These are phyloP conservation scores for Xylocopa sonorina DNA, from an alignment of 1,140 invertebrate genomes.

Conservation along the genomic window DNA sequence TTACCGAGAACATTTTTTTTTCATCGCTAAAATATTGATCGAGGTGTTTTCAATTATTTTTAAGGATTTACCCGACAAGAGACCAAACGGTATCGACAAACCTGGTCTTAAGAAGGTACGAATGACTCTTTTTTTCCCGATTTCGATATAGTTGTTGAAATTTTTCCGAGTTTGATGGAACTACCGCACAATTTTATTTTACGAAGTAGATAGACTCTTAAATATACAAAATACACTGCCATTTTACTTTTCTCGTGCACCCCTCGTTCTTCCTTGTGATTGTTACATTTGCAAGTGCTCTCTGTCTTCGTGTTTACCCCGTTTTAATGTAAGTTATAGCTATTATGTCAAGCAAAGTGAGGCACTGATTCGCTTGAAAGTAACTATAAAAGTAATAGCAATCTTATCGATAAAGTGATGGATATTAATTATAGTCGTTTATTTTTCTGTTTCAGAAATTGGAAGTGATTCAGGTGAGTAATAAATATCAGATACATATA, in stretches of 20 bases:
- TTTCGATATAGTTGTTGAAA: not conserved
- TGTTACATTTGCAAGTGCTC: not conserved
- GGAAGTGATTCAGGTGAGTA: conserved; percentile 71
- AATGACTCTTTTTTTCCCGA: conserved; percentile 40
- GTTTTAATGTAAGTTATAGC: not conserved
- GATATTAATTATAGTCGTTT: not conserved
- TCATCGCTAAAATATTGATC: not conserved
- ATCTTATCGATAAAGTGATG: not conserved
- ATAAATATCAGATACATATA: conserved; percentile 7
- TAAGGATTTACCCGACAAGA: conserved; percentile 76
- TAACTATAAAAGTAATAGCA: not conserved
- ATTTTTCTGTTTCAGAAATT: conserved; percentile 69
- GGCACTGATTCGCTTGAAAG: not conserved
- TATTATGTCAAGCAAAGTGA: not conserved
- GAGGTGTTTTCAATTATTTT: conserved; percentile 73
- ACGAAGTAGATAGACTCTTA: not conserved
- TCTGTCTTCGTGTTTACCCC: not conserved
- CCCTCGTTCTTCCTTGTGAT: not conserved
- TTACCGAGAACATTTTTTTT: conserved; percentile 16
- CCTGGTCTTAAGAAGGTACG: conserved; percentile 76
- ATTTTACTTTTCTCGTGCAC: not conserved
- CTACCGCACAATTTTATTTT: too few species aligned
- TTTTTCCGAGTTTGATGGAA: not conserved
- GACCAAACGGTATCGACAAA: conserved; percentile 79
- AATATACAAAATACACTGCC: not conserved